Base-by-base conservation (phyloP, 2,888 invertebrate species). In the Thelaira solivaga region DNA sequence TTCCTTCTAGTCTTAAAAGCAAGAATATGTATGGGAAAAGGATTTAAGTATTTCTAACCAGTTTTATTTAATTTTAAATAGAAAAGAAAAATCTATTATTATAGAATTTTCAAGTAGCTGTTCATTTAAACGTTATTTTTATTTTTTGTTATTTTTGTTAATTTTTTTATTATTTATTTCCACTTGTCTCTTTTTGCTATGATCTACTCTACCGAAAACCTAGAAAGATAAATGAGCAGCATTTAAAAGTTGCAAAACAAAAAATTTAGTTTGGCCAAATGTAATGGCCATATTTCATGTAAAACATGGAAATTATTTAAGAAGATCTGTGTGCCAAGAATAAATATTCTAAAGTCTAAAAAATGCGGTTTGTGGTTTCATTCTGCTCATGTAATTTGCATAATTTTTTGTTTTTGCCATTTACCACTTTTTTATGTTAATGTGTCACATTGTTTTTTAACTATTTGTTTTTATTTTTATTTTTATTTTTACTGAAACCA, bases 401-500 rank as follows among this genome's bases (percentile, higher is more conserved):
- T 69, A 31, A 68, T n/a, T 74, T 62, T 75, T n/a, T n/a, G n/a
- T n/a, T 75, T 53, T 68, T 55, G 61, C 34, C 36, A 36, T 67
- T 67, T 55, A 8, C 10, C 10, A 34, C 16, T 49, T 43, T 41
- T 34, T 18, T 43, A 64, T 64, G 55, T 64, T 64, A 55, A 55
- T 76, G n/a, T n/a, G 41, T 57, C 39, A 51, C 51, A 36, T 36
- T 39, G 26, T 39, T 8, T 29, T 29, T 18, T 5, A 55, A 18
- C 2, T 24, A 29, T n/a, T 29, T 31, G 11, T 53, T 24, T 49
- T 62, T 34, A 10, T 10, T 3, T n/a, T n/a, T n/a, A n/a, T n/a
- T n/a, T n/a, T n/a, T n/a, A n/a, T n/a, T n/a, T n/a, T n/a, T n/a
- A n/a, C n/a, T n/a, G n/a, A n/a, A n/a, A n/a, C n/a, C 36, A 20